phyloP scores from a whole-genome alignment of 1,140 invertebrate species.

The Nymphalis io region DNA sequence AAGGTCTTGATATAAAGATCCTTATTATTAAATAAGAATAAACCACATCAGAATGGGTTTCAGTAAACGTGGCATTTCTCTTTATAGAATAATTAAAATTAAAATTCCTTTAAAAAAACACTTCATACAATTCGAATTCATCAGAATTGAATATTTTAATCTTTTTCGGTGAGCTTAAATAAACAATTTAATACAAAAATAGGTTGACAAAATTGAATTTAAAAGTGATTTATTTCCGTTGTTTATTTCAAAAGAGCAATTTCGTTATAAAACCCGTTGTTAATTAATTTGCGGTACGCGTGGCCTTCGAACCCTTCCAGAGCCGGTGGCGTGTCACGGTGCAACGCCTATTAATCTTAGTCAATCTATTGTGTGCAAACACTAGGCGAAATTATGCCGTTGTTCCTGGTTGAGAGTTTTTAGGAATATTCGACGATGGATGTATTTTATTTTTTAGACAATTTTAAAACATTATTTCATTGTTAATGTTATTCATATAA shows the following conservation, averaged over 20 bases:
- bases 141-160: too few relatives aligned
- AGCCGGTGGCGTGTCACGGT: not conserved
- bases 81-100: too few relatives aligned
- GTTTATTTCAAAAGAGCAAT: slow-evolving; percentile 3
- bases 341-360: slow-evolving; percentile 2
- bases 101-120: too few relatives aligned
- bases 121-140: too few relatives aligned
- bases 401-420: not conserved
- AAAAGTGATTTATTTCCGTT: not conserved
- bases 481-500: too few relatives aligned
- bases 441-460: not conserved
- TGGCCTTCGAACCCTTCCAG: not conserved
- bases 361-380: slow-evolving; percentile 8
- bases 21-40: too few relatives aligned
- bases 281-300: slow-evolving; percentile 5
- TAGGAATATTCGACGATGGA: not conserved
- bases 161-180: not conserved
- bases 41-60: too few relatives aligned
- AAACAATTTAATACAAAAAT: not conserved
- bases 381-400: not conserved
- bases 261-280: not conserved
- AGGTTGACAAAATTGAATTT: not conserved
- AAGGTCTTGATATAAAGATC: too few relatives aligned
- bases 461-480: too few relatives aligned
- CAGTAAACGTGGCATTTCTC: too few relatives aligned